Base-by-base conservation (phyloP, 1,140 invertebrate species). In the Microplitis demolitor region DNA sequence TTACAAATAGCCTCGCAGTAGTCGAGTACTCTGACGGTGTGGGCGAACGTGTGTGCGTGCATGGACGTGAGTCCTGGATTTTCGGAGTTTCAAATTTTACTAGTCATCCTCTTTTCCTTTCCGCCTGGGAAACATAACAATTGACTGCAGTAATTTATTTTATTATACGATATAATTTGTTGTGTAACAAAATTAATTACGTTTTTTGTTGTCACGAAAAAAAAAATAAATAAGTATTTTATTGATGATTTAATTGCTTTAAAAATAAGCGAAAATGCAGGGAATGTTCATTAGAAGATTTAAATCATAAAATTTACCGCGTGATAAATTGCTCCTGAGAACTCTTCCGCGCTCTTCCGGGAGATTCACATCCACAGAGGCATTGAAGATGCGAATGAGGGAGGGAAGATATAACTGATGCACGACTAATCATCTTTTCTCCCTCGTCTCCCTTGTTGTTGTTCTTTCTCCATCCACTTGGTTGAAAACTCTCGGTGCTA, bases 1-100 rank as follows among this genome's bases (percentile, higher is more conserved):
- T 87, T 87, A 87, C 85, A 86, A 87, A 87, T 86, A 69, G 67
- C 67, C 53, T 31, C 39, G 39, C 39, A 6, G 11, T 45, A 45
- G 39, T 45, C 11, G 39, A 45, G 39, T 11, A 45, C 39, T 45
- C 11, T 51, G 6, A 14, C 9, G 11, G 9, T 37, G 33, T 13
- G 3, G 13, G 78, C 78, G 78, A 79, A 76, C 76, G 74, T 61
- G 50, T 61, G 50, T 31, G 51, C 54, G 51, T 53, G 54, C 62
- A 72, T 56, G 13, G 37, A 53, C 14, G 16, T 71, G 39, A 64
- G 51, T 34, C 11, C 9, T 11, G 33, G 31, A 67, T 66, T 66
- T 66, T 66, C 16, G 0, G 24, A 24, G 51, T 16, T 56, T 1
- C 35, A 69, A 54, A 69, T 67, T 67, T 54, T 13, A 50, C 9